Evolutionary conservation across 1,140 invertebrate species (phyloP), one percentile per base, ranked within the genome.

Genomic region (Eufriesea mexicana): DNA sequence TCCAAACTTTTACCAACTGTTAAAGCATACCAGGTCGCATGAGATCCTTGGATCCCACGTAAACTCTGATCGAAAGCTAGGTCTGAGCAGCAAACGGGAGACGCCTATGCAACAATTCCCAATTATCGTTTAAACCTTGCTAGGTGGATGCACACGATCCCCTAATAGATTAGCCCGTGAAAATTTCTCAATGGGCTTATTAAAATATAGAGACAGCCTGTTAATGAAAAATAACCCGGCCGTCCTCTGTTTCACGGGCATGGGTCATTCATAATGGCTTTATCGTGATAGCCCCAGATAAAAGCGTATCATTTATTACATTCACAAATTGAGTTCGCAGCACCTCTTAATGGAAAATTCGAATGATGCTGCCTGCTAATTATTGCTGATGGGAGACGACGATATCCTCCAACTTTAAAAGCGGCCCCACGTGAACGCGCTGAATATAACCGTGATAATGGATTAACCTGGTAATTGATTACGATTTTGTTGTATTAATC

Each of bases 211-310:
- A 45, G 57, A 82, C 49, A 54, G 42, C 61, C 55, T 67, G 59
- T 87, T 88, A 87, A 87, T 87, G 85, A 88, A 87, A 87, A 88
- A 88, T 88, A 88, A 77, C 47, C 61, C 35, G 73, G 47, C 35
- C 68, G 62, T 59, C 59, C 59, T 59, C 57, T 75, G 59, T 84
- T 79, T 82, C 25, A 67, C 35, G 28, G 35, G 47, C 47, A 16
- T 45, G 45, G 77, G 67, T 84, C 82, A 73, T 66, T 79, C 64
- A 78, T 86, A 87, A 87, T 75, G 54, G 64, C 54, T 79, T 55
- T 64, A 55, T 84, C 76, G 35, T 57, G 73, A 87, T 87, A 72
- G 54, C 61, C 77, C 67, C 71, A 73, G 86, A 87, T 87, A 87
- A 87, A 82, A 83, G 83, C 75, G 47, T 68, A 28, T 59, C 86